Conservation (phyloP, 2,113 vertebrate species). For the Varanus komodoensis region DNA sequence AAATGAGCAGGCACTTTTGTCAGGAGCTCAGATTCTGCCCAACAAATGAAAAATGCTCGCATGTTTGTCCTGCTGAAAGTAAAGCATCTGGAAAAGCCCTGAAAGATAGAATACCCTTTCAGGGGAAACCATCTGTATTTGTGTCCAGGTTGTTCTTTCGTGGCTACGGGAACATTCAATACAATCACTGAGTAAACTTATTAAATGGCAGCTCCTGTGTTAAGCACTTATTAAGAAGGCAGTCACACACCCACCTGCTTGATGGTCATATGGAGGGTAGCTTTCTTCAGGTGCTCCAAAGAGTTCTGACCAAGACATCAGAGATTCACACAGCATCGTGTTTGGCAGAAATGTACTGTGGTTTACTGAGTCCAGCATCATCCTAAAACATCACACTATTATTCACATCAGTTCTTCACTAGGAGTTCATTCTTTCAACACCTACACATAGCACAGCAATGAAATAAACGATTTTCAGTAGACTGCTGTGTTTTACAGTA, state of each 20-base stretch:
- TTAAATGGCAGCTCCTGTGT: neutral
- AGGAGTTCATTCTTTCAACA: neutral
- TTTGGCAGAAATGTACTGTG: conserved; percentile 69
- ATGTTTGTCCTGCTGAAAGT: neutral
- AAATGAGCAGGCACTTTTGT: neutral
- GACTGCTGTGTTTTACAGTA: neutral
- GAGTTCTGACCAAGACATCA: conserved; percentile 71
- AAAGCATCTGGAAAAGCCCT: neutral
- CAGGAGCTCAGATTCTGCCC: neutral
- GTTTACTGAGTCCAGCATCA: conserved; percentile 73
- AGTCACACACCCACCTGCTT: conserved; percentile 58
- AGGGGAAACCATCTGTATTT: neutral
- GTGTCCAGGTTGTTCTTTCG: neutral
- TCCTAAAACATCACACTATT: conserved; percentile 49
- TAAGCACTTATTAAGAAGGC: neutral
- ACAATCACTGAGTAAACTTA: neutral
- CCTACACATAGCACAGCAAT: neutral
- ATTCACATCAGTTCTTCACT: neutral
- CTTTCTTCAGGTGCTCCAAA: conserved; percentile 63
- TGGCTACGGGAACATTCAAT: neutral
- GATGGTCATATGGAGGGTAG: conserved; percentile 64
- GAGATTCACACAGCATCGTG: conserved; percentile 63
- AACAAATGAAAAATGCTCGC: neutral
- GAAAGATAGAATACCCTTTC: neutral
- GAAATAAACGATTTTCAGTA: neutral